Percentiles rank a stretch among this genome's conserved stretches.
Conservation (phyloP, 2,113 vertebrate genomes). For the Coreoperca whiteheadi region DNA sequence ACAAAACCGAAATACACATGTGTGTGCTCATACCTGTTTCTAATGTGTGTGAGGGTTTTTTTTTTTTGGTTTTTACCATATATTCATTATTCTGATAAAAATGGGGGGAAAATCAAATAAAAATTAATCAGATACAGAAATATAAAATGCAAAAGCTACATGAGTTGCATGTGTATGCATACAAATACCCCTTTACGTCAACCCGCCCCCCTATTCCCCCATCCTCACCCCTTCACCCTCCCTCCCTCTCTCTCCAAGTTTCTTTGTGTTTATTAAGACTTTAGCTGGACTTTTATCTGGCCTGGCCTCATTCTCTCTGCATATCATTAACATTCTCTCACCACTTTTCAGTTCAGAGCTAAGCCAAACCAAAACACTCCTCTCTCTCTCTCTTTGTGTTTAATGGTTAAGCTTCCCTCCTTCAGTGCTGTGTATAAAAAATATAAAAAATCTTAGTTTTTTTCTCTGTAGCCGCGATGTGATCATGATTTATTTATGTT, state of each 20-base stretch:
- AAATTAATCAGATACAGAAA: background rate
- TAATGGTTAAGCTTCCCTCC: constrained; percentile 30
- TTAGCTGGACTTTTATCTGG: constrained; percentile 58
- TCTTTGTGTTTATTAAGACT: constrained; percentile 51
- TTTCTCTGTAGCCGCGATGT: constrained; percentile 2
- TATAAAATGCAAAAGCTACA: background rate
- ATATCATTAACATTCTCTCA: constrained; percentile 76
- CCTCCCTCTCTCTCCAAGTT: constrained; percentile 1
- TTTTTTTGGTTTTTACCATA: background rate
- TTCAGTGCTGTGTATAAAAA: constrained; percentile 5
- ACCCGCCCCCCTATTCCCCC: background rate
- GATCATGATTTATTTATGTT: constrained; percentile 33
- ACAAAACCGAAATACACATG: background rate
- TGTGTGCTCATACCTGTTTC: background rate
- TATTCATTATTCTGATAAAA: background rate
- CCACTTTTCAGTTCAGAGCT: constrained; percentile 49
- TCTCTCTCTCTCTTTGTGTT: constrained; percentile 20
- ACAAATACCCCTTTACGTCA: background rate
- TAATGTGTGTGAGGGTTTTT: background rate
- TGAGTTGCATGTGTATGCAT: background rate
- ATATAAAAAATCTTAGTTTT: constrained; percentile 9
- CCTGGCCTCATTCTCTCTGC: constrained; percentile 56
- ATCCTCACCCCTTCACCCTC: constrained; percentile 5
- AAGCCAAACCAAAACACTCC: constrained; percentile 26
- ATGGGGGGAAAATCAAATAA: background rate